Percentiles rank a stretch among this genome's conserved stretches.
Evolutionary conservation across 2,888 invertebrate genomes (phyloP).

Genomic region (Diplazon laetatorius): DNA sequence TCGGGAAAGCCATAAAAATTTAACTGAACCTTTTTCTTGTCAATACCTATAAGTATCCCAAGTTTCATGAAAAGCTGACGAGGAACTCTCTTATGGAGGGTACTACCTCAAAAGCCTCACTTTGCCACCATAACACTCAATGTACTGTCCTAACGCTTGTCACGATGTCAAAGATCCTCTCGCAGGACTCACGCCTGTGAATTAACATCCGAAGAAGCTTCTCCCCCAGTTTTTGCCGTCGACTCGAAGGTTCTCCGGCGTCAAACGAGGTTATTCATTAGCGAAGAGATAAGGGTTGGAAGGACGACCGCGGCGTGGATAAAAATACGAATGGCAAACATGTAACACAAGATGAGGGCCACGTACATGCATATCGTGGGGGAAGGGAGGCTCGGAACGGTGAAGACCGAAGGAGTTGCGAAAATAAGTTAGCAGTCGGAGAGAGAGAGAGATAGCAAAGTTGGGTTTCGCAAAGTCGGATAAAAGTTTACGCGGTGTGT

Average conservation of each 20-base stretch:
- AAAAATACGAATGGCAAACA: constrained; percentile 35
- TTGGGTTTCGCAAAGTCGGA: constrained; percentile 63
- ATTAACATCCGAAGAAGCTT: constrained; percentile 56
- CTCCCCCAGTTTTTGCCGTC: constrained; percentile 23
- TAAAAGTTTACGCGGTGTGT: constrained; percentile 43
- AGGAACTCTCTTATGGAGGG: too few species aligned
- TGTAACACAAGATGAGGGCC: constrained; percentile 9
- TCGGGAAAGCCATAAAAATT: too few species aligned
- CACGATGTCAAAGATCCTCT: too few species aligned
- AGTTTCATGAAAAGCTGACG: too few species aligned
- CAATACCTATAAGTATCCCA: too few species aligned
- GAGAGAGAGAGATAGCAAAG: constrained; percentile 63
- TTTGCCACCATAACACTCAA: too few species aligned
- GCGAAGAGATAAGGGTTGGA: constrained; percentile 65
- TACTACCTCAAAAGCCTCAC: too few species aligned
- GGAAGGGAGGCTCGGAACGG: too few species aligned
- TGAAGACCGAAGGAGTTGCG: constrained; percentile 4
- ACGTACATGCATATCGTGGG: not conserved
- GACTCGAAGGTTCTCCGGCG: constrained; percentile 22
- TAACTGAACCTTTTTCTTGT: too few species aligned
- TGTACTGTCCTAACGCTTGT: too few species aligned
- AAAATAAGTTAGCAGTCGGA: constrained; percentile 30
- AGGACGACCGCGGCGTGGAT: constrained; percentile 33
- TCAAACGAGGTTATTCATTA: constrained; percentile 69
- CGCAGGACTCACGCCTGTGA: too few species aligned